Conservation (phyloP, 2,888 invertebrate species). For the Cataglyphis albicans region DNA sequence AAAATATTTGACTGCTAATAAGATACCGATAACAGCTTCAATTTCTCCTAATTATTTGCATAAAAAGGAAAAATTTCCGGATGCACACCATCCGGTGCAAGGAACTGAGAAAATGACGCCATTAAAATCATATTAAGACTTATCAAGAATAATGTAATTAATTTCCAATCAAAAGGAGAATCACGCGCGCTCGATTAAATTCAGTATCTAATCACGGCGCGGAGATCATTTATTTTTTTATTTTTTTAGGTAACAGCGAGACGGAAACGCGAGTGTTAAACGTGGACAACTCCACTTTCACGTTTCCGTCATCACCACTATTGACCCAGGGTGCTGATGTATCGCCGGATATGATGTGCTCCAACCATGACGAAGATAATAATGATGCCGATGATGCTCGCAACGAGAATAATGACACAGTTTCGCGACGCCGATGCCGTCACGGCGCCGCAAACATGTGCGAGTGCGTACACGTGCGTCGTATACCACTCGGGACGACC, state of each 20-base stretch:
- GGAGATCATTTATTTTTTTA: not conserved
- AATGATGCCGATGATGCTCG: slow-evolving; percentile 46
- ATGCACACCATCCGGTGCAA: not conserved
- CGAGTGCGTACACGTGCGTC: slow-evolving; percentile 92
- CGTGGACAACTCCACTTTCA: slow-evolving; percentile 91
- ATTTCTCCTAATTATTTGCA: not conserved
- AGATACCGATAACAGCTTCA: not conserved
- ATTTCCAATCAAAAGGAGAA: not conserved
- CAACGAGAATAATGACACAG: slow-evolving; percentile 74
- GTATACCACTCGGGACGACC: slow-evolving; percentile 89
- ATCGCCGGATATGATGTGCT: slow-evolving; percentile 87
- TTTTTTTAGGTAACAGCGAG: slow-evolving; percentile 78
- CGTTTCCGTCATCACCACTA: slow-evolving; percentile 92
- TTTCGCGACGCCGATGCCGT: slow-evolving; percentile 75
- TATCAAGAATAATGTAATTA: not conserved
- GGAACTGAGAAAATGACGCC: not conserved
- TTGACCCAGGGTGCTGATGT: slow-evolving; percentile 91
- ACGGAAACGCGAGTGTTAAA: slow-evolving; percentile 86
- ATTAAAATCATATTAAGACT: slow-evolving; percentile 19
- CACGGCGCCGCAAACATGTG: slow-evolving; percentile 82
- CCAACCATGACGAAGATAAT: slow-evolving; percentile 74
- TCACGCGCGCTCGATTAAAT: not conserved
- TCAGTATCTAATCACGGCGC: not conserved
- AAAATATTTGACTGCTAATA: not conserved
- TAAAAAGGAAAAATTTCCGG: not conserved